Evolutionary conservation across 1,140 invertebrate species (phyloP).

Genomic region (Trissolcus basalis): DNA sequence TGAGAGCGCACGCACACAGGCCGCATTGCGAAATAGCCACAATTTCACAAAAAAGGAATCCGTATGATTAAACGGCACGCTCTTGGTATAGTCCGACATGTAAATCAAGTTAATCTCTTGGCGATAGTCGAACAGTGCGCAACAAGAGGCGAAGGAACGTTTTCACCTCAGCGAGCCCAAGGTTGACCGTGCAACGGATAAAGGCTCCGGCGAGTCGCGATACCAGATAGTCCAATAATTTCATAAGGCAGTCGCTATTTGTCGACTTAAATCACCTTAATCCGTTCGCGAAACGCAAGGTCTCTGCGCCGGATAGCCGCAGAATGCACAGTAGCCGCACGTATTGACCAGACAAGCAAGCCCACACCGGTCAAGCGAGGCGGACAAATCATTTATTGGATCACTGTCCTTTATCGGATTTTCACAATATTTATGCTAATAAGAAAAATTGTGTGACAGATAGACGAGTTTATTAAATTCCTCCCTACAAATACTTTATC

Average conservation of each 20-base stretch:
- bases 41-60: slow-evolving; percentile 5
- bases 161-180: slow-evolving; percentile 45
- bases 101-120: slow-evolving; percentile 59
- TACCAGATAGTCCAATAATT: slow-evolving; percentile 62
- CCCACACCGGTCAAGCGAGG: slow-evolving; percentile 15
- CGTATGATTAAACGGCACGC: slow-evolving; percentile 38
- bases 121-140: slow-evolving; percentile 50
- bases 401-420: slow-evolving; percentile 38
- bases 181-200: slow-evolving; percentile 44
- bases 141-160: slow-evolving; percentile 38
- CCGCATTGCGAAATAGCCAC: neutral
- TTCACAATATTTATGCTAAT: slow-evolving; percentile 35
- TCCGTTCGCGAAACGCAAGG: slow-evolving; percentile 56
- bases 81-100: slow-evolving; percentile 38
- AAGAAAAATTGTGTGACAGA: slow-evolving; percentile 17
- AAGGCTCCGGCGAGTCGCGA: slow-evolving; percentile 56
- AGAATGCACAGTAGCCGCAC: slow-evolving; percentile 38
- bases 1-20: too few species aligned
- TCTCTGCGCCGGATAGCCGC: slow-evolving; percentile 20
- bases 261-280: slow-evolving; percentile 61
- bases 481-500: neutral
- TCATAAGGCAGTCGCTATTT: slow-evolving; percentile 61
- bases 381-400: slow-evolving; percentile 41
- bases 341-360: slow-evolving; percentile 15
- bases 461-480: slow-evolving; percentile 30